Base-by-base conservation (phyloP, 2,888 invertebrate species). In the Hipparchia sbordonii region DNA sequence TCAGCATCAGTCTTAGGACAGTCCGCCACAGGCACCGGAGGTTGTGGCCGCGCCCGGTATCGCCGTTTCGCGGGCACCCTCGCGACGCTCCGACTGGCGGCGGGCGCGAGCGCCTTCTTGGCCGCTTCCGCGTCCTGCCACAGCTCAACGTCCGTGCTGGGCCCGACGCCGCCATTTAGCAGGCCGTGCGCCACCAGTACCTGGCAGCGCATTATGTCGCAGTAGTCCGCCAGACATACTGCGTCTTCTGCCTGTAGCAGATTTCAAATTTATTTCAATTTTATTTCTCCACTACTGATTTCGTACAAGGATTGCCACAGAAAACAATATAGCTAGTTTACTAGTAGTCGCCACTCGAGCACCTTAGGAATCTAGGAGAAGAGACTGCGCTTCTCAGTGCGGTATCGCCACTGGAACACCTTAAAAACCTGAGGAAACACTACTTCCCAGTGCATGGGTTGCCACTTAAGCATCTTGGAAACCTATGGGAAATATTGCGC, bases 161-260 rank as follows among this genome's bases (percentile, higher is more conserved):
- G 95, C 33, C 95, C 94, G 77, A 94, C 95, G 62, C 95, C 95
- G 82, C 95, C 95, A 76, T 96, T 96, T 77, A 95, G 94, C 82
- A 95, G 89, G 76, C 97, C 97, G 85, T 97, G 96, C 75, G 96
- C 96, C 78, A 96, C 95, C 80, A 98, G 93, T 70, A 98, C 97
- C 87, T 98, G 98, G 90, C 98, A 98, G 80, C 98, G 96, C 97
- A 98, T 98, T 82, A 98, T 97, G 92, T 98, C 98, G 95, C 98
- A 99, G 92, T 97, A 98, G 89, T 98, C 98, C 69, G 98, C 98
- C 83, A 98, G 95, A 89, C 98, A 98, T 82, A 98, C 97, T 76
- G 98, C 97, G 89, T 98, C 98, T 91, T 98, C 97, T 72, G 97
- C 97, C 98, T 98, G 85, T 48, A 81, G 77, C 8, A 23, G 5